Conservation (phyloP, 2,888 invertebrate species). For the Agonum fuliginosum region DNA sequence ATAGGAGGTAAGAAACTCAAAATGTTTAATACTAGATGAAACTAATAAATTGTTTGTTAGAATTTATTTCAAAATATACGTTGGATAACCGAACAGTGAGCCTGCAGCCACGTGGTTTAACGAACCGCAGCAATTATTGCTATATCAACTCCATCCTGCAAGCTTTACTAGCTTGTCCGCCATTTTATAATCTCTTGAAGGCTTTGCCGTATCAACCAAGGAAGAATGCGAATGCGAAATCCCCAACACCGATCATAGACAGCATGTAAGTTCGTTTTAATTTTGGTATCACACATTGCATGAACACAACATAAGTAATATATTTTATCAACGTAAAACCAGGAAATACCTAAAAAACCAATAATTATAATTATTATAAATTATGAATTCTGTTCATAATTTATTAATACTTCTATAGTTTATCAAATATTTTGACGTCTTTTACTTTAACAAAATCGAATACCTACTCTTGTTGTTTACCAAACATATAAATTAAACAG, state of each 20-base stretch:
- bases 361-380: too few relatives aligned
- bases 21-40: background rate
- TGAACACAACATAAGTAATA: too few relatives aligned
- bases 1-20: conserved; percentile 79
- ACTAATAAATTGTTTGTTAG: conserved; percentile 70
- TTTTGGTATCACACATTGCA: too few relatives aligned
- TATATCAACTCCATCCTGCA: conserved; percentile 97
- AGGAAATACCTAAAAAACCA: too few relatives aligned
- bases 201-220: conserved; percentile 82
- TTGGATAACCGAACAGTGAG: conserved; percentile 87
- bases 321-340: too few relatives aligned
- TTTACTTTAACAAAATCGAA: too few relatives aligned
- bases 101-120: conserved; percentile 91
- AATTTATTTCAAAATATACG: conserved; percentile 84
- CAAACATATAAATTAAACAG: too few relatives aligned
- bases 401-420: too few relatives aligned
- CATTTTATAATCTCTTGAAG: conserved; percentile 93
- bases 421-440: too few relatives aligned
- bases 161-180: conserved; percentile 94
- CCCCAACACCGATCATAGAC: conserved; percentile 89
- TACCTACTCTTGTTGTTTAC: too few relatives aligned
- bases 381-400: too few relatives aligned
- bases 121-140: conserved; percentile 96
- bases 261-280: conserved; percentile 84
- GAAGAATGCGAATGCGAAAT: conserved; percentile 72